Evolutionary conservation across 2,888 invertebrate genomes (phyloP).

Genomic region (Aethes cnicana): DNA sequence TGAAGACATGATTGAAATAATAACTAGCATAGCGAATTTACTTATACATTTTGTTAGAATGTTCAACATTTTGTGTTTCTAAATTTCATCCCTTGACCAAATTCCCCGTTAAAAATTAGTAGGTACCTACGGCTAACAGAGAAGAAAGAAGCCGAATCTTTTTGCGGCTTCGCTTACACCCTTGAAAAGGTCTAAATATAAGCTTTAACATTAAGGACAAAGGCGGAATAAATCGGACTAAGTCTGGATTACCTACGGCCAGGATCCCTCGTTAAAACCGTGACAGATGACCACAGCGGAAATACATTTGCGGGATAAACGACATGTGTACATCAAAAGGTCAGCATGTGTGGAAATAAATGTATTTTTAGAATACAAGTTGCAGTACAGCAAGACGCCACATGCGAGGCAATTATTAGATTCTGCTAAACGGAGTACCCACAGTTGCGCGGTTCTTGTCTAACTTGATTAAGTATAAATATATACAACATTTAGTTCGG

Average conservation of each 20-base stretch:
- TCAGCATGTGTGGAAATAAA: slow-evolving; percentile 48
- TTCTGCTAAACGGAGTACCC: not conserved
- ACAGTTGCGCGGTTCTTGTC: not conserved
- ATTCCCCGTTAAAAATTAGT: not conserved
- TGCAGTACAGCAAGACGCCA: not conserved
- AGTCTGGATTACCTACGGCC: slow-evolving; percentile 29
- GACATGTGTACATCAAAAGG: slow-evolving; percentile 49
- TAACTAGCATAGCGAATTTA: no score
- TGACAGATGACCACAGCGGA: slow-evolving; percentile 57
- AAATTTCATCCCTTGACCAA: not conserved
- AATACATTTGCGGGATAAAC: slow-evolving; percentile 50
- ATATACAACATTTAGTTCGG: no score
- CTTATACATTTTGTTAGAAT: no score
- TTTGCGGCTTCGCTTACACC: slow-evolving; percentile 10
- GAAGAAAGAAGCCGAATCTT: slow-evolving; percentile 10
- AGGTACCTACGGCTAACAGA: slow-evolving; percentile 8
- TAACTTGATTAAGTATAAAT: no score
- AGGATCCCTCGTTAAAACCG: slow-evolving; percentile 47
- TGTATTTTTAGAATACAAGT: slow-evolving; percentile 46
- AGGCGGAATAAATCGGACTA: slow-evolving; percentile 21
- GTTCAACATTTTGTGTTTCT: no score
- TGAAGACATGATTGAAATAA: no score
- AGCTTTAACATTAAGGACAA: slow-evolving; percentile 30
- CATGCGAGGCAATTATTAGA: not conserved
- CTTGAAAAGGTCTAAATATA: slow-evolving; percentile 36